Percentiles rank a stretch among this genome's conserved stretches.
These are phyloP conservation scores for Baryphthengus martii DNA, from an alignment of 2,113 vertebrate genomes.

Conservation along the genomic window DNA sequence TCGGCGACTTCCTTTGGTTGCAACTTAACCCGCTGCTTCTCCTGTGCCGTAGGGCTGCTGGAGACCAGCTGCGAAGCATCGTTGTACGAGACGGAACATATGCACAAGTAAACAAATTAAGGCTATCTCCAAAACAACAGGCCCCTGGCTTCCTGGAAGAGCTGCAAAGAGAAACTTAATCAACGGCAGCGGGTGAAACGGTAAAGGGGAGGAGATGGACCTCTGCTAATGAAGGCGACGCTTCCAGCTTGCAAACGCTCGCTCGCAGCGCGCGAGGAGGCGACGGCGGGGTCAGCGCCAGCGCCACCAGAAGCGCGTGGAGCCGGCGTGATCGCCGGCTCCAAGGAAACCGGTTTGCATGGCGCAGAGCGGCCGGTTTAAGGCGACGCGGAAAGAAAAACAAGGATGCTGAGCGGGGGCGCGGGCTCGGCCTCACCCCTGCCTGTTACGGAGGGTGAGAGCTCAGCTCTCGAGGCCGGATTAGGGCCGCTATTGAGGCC, in stretches of 20 bases:
- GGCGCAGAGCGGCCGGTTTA: neutral
- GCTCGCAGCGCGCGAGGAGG: neutral
- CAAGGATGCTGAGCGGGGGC: neutral
- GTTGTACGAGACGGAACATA: slow-evolving; percentile 33
- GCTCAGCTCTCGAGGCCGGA: neutral
- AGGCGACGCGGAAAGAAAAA: fast-evolving
- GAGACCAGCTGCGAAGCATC: slow-evolving; percentile 33
- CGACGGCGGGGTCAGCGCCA: neutral
- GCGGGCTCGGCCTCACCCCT: neutral
- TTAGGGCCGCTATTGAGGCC: fast-evolving
- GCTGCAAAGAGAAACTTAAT: slow-evolving; percentile 50
- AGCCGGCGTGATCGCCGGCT: fast-evolving
- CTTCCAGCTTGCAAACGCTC: neutral
- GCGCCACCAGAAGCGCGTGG: fast-evolving
- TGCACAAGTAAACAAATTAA: slow-evolving; percentile 61
- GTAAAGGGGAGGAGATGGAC: slow-evolving; percentile 9
- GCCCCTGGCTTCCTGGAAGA: slow-evolving; percentile 60
- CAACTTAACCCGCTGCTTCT: slow-evolving; percentile 29
- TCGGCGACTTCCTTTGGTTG: neutral
- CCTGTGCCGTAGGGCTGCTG: slow-evolving; percentile 16
- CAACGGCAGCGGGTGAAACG: slow-evolving; percentile 6
- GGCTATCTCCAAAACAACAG: slow-evolving; percentile 57
- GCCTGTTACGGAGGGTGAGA: fast-evolving
- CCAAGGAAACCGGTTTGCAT: neutral
- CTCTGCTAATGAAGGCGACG: neutral